Base-by-base conservation (phyloP, 2,888 invertebrate genomes). In the Monochamus alternatus region DNA sequence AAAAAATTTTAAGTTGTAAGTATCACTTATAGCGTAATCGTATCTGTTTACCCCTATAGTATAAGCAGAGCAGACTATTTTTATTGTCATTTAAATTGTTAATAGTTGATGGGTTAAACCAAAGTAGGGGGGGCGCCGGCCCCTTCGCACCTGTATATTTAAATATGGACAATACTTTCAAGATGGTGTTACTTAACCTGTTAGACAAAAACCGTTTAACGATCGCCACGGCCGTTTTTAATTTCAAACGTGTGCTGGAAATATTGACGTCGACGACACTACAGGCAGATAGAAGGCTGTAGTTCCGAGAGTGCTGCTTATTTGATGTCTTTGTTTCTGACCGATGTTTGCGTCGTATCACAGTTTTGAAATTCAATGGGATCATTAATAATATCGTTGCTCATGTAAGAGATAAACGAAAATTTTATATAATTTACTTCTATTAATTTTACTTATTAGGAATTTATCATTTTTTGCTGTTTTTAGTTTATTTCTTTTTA, bases 51-150 rank as follows among this genome's bases (percentile, higher is more conserved):
- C 80, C 87, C 87, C 86, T 86, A 86, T 85, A 80, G 86, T 84
- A 87, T 88, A 87, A 87, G 85, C 88, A 88, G 88, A 88, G 88
- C 88, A 88, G 85, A 87, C 81, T 86, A 86, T 87, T 86, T 87
- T 87, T 86, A 85, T 83, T 85, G 86, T 85, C 77, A 84, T 83
- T 84, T 83, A 75, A 81, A 83, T 84, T 85, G 83, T 84, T 84
- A 81, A 80, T 83, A 82, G 81, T 84, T 74, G 72, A 78, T 80
- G 78, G 79, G 75, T 79, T 78, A 77, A 81, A 82, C 83, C 82
- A 83, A 84, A 84, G 83, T 77, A 79, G 80, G 78, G 80, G 79
- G 75, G 77, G 73, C 60, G 74, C 60, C 77, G 75, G 77, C 76
- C 75, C 77, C 76, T 79, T 76, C 78, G 55, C 55, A 78, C 74